A percentile compares a stretch with the other conserved stretches of the same genome.
phyloP scores from a whole-genome alignment of 2,888 invertebrate genomes.

The Cyrtodaria siliqua region DNA sequence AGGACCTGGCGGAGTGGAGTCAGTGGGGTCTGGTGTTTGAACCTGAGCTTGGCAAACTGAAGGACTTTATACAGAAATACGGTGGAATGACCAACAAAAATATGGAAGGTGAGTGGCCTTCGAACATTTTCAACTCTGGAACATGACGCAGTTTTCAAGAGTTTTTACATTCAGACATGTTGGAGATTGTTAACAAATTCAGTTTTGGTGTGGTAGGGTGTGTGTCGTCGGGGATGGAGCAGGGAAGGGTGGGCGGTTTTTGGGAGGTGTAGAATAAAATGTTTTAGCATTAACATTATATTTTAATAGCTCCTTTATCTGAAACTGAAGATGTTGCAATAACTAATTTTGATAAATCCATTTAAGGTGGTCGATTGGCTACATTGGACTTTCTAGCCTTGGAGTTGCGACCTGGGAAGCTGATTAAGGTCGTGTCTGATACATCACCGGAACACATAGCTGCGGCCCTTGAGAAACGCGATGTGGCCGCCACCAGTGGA shows the following conservation, averaged over 20 bases:
- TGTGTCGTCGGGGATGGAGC: no score
- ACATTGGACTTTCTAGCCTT: constrained; percentile 80
- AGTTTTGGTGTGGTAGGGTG: no score
- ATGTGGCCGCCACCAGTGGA: constrained; percentile 74
- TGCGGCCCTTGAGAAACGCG: constrained; percentile 63
- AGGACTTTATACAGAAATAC: constrained; percentile 83
- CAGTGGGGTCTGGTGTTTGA: constrained; percentile 84
- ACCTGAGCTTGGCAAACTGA: constrained; percentile 82
- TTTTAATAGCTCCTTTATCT: no score
- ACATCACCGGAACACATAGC: constrained; percentile 77
- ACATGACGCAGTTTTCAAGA: no score
- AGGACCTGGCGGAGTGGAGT: constrained; percentile 80
- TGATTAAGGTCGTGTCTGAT: constrained; percentile 78
- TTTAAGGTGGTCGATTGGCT: constrained; percentile 75
- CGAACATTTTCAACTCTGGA: no score
- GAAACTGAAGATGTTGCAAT: no score
- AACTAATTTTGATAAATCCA: no score
- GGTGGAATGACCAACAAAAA: constrained; percentile 75
- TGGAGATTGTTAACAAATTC: no score
- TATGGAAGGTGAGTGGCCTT: constrained; percentile 69
- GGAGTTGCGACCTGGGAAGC: constrained; percentile 78
- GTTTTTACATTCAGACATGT: no score
- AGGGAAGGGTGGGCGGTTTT: no score
- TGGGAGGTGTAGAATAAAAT: no score
- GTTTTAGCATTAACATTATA: no score